Evolutionary conservation across 2,113 vertebrate species (phyloP), one percentile per base, ranked within the genome.

Genomic region (Oreocharis arfaki): DNA sequence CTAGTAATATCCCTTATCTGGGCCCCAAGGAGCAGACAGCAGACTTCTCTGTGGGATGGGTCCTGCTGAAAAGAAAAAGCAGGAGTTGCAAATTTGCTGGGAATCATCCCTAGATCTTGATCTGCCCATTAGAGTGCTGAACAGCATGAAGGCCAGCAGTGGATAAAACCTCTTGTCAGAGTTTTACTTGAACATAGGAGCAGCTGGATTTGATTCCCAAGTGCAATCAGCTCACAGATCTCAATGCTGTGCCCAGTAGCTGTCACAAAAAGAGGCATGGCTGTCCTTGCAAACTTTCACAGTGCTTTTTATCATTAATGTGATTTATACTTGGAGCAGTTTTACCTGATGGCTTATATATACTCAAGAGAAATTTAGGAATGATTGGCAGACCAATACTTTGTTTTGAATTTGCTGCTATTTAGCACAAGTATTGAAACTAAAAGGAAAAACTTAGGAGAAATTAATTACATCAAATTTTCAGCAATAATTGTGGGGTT

Each of bases 311-410:
- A 77, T 55, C 80, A 68, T 74, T 93, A 83, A 83, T 78, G 55
- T 60, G 76, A 86, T 89, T 94, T 83, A 86, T 61, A 76, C 30
- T 80, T 90, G 67, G 59, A 87, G 41, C 24, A 63, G 69, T 82
- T 87, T 91, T 86, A 82, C 77, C 75, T 92, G 76, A 70, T 86
- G 60, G 55, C 47, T 90, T 90, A 70, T 96, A 93, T 60, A 87
- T 49, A 80, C 50, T 84, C 71, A 50, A 64, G 70, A 95, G 75
- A 94, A 93, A 80, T 80, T 94, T 80, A 80, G 44, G 39, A 86
- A 74, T 46, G 47, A 84, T 87, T 91, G 70, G 41, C 75, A 91
- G 47, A 80, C 78, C 41, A 74, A 28, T 69, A 39, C 33, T 88
- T 87, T 88, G 52, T 80, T 93, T 94, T 85, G 55, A 47, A 59